A percentile compares a stretch with the other conserved stretches of the same genome.
Evolutionary conservation across 2,888 invertebrate species (phyloP).

Genomic region (Tenthredo amoena): DNA sequence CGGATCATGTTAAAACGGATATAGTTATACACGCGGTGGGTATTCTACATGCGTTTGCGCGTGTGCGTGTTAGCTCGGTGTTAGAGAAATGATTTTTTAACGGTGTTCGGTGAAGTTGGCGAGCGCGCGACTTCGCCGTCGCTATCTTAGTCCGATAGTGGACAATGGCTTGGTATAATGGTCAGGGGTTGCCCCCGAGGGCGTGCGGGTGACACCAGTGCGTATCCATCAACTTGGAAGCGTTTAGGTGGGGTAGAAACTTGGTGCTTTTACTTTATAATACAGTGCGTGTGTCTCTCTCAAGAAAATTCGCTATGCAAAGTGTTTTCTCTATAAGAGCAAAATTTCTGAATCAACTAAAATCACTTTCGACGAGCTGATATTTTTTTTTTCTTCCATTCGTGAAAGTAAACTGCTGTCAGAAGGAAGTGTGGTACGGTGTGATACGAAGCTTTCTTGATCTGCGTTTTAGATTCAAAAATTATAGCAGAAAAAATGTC

Average conservation of each 20-base stretch:
- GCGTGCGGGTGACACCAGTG: conserved; percentile 75
- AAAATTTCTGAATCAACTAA: background rate
- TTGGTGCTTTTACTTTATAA: conserved; percentile 72
- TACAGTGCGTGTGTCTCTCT: conserved; percentile 63
- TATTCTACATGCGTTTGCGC: background rate
- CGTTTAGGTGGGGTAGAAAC: conserved; percentile 56
- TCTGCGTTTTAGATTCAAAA: background rate
- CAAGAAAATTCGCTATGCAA: conserved; percentile 52
- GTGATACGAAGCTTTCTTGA: background rate
- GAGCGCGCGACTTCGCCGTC: conserved; percentile 61
- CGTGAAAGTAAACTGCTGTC: background rate
- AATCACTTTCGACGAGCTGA: background rate
- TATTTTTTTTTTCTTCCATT: background rate
- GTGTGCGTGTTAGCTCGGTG: background rate
- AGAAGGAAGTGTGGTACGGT: no score
- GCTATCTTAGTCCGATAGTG: conserved; percentile 76
- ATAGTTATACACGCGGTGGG: background rate
- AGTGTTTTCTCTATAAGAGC: conserved; percentile 16
- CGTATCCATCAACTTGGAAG: conserved; percentile 74
- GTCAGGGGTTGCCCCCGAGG: conserved; percentile 73
- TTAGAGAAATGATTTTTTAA: conserved; percentile 75
- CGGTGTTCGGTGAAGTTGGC: conserved; percentile 64
- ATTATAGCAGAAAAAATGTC: no score
- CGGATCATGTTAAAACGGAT: background rate
- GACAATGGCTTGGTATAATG: conserved; percentile 77